Percentiles rank a stretch among this genome's conserved stretches.
These are phyloP conservation scores for Limonius californicus DNA, from an alignment of 1,140 invertebrate genomes.

Conservation along the genomic window DNA sequence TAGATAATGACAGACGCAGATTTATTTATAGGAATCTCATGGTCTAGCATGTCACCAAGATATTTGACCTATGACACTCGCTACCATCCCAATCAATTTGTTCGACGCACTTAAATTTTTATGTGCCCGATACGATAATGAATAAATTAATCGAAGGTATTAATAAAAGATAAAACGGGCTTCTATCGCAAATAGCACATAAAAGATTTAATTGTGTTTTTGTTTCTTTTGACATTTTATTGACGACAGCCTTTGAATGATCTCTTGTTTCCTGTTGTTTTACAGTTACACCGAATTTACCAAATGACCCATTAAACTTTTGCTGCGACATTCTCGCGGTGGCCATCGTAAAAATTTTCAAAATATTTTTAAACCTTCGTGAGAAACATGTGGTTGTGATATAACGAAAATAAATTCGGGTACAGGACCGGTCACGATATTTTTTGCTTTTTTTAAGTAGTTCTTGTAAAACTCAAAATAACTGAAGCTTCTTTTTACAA, in stretches of 20 bases:
- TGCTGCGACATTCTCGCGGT: no score
- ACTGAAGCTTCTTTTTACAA: no score
- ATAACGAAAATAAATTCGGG: no score
- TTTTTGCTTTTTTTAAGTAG: no score
- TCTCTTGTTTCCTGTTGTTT: not conserved
- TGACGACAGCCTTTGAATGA: not conserved
- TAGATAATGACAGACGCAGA: not conserved
- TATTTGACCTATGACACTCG: not conserved
- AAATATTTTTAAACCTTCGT: no score
- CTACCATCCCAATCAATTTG: not conserved
- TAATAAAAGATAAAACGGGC: not conserved
- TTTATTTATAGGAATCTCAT: slow-evolving; percentile 1
- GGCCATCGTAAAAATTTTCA: no score
- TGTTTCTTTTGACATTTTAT: not conserved
- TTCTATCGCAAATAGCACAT: no score
- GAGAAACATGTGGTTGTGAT: no score
- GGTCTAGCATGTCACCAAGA: not conserved
- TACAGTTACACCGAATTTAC: no score
- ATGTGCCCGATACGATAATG: not conserved
- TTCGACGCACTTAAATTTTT: not conserved
- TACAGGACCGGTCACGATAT: no score
- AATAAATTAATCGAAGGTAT: not conserved
- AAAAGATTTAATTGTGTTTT: not conserved
- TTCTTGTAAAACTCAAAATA: no score
- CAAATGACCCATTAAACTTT: no score